Evolutionary conservation across 1,140 invertebrate species (phyloP).

Genomic region (Hetaerina americana): DNA sequence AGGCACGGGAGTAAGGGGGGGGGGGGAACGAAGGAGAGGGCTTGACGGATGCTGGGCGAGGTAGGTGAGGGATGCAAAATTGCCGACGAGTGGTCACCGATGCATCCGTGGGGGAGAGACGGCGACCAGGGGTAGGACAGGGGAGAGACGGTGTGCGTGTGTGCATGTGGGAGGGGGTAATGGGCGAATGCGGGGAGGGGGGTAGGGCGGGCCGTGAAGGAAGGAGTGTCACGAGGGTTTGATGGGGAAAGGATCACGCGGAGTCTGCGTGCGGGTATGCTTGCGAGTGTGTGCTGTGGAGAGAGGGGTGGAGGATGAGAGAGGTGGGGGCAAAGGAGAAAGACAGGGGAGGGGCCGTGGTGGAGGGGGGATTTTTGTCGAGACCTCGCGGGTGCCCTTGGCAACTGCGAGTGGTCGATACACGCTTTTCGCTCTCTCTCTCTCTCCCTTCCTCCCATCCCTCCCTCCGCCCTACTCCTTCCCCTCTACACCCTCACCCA

Average conservation of each 20-base stretch:
- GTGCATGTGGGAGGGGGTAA: not conserved
- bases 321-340: not conserved
- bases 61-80: not conserved
- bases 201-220: too few relatives aligned
- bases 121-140: not conserved
- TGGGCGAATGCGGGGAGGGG: too few relatives aligned
- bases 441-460: too few relatives aligned
- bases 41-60: not conserved
- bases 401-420: not conserved
- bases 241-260: too few relatives aligned
- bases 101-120: not conserved
- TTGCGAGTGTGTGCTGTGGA: too few relatives aligned
- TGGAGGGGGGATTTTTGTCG: not conserved
- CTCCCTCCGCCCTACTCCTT: too few relatives aligned
- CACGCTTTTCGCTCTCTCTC: not conserved
- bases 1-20: too few relatives aligned
- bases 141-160: not conserved
- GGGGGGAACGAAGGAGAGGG: too few relatives aligned
- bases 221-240: too few relatives aligned
- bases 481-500: too few relatives aligned
- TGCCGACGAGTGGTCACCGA: not conserved
- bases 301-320: not conserved
- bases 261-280: too few relatives aligned
- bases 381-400: not conserved
- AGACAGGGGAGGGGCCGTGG: not conserved